Base-by-base conservation (phyloP, 2,888 invertebrate species). In the Hyalella azteca region DNA sequence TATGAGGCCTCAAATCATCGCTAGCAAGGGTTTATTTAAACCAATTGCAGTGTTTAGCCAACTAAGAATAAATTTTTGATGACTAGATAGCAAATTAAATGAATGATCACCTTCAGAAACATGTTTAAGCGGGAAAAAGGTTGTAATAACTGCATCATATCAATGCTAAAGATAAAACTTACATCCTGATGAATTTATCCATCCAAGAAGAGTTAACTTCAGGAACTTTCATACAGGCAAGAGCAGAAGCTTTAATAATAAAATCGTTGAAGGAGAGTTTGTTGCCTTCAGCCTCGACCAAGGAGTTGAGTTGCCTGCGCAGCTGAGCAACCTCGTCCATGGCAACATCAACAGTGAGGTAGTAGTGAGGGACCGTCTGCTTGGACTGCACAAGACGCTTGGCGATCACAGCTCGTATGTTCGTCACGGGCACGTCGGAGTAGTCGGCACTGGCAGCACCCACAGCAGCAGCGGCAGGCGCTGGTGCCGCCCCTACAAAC, bases 201-300 rank as follows among this genome's bases (percentile, higher is more conserved):
- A 97, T 92, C 98, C 98, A 99, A 81, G 95, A 92, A 2, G 96
- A 94, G 89, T 99, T 99, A 11, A 94, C 94, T 86, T 96, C 93
- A 0, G 98, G 98, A 79, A 98, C 94, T 88, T 94, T 93, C 87
- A 92, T 92, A 87, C 94, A 95, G 5, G 98, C 95, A 85, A 93
- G 90, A 3, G 97, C 97, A 29, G 94, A 92, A 0, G 96, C 97
- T 89, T 98, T 98, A 78, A 98, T 93, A 78, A 98, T 93, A 87
- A 98, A 96, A 89, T 98, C 98, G 87, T 98, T 98, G 4, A 98
- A 92, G 50, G 97, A 97, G 26, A 98, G 89, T 89, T 95, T 96
- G 85, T 92, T 92, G 85, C 92, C 92, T 22, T 93, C 91, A 86
- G 95, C 95, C 77, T 93, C 93, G 82, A 94, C 88, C 86, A 91